Evolutionary conservation across 2,113 vertebrate species (phyloP).

Genomic region (Cephalopholis sonnerati): DNA sequence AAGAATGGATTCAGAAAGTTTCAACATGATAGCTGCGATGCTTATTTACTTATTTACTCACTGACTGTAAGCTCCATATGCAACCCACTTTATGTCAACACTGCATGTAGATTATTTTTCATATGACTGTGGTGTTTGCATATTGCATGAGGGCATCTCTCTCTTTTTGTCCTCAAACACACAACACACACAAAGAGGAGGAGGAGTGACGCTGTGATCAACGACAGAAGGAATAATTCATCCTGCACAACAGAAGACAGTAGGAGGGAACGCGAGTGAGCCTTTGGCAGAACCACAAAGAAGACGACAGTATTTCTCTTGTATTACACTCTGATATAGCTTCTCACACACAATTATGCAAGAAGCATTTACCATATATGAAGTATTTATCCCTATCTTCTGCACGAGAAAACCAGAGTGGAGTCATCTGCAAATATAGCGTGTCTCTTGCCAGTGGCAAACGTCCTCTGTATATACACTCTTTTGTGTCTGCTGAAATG

Average conservation of each 20-base stretch:
- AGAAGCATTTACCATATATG: not conserved
- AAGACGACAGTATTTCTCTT: constrained; percentile 1
- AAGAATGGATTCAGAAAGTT: not conserved
- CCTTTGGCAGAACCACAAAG: not conserved
- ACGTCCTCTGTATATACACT: not conserved
- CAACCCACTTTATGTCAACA: not conserved
- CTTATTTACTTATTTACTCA: not conserved
- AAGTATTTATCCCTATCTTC: not conserved
- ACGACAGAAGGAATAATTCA: constrained; percentile 17
- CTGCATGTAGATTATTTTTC: not conserved
- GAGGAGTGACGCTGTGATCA: not conserved
- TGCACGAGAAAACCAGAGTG: not conserved
- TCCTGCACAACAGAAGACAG: not conserved
- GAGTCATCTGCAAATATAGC: not conserved
- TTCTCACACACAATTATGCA: not conserved
- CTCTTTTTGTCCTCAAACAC: not conserved
- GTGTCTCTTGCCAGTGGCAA: not conserved
- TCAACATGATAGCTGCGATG: not conserved
- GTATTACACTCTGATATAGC: not conserved
- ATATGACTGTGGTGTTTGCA: not conserved
- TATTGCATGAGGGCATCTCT: not conserved
- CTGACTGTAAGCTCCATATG: not conserved
- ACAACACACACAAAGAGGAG: not conserved
- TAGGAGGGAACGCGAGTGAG: too few species aligned
- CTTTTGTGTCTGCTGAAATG: not conserved